phyloP scores from a whole-genome alignment of 1,140 invertebrate genomes.

The Gryllus bimaculatus region DNA sequence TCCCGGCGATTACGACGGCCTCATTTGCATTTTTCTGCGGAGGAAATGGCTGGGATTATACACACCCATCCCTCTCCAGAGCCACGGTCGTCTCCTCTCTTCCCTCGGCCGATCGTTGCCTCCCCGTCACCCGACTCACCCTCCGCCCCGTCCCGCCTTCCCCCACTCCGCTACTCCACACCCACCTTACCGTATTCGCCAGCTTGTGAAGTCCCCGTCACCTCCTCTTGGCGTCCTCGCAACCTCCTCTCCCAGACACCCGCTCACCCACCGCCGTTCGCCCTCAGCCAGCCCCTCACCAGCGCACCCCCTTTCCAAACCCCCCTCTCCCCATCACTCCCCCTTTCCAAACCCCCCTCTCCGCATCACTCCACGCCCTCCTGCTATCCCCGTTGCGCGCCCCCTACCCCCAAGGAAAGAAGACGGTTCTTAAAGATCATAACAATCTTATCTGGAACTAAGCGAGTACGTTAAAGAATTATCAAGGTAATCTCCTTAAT shows the following conservation, averaged over 20 bases:
- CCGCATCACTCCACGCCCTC: too few relatives aligned
- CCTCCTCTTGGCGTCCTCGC: neutral
- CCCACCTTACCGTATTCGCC: too few relatives aligned
- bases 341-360: neutral
- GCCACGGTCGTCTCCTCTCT: too few relatives aligned
- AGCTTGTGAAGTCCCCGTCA: neutral
- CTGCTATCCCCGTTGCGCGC: neutral
- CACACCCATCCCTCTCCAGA: too few relatives aligned
- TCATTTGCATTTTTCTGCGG: neutral
- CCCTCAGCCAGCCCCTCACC: too few relatives aligned
- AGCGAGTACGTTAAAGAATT: conserved; percentile 4
- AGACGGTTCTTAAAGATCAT: neutral
- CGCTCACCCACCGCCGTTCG: too few relatives aligned
- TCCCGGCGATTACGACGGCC: neutral
- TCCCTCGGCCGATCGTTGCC: too few relatives aligned
- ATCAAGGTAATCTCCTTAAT: conserved; percentile 5
- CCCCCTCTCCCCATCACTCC: too few relatives aligned
- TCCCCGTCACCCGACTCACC: too few relatives aligned
- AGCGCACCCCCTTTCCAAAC: too few relatives aligned
- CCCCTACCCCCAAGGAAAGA: neutral
- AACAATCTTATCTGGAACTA: neutral
- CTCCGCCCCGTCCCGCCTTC: too few relatives aligned
- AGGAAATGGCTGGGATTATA: neutral
- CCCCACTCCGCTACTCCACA: too few relatives aligned
- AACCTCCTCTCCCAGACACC: neutral